A percentile compares a stretch with the other conserved stretches of the same genome.
Evolutionary conservation across 1,140 invertebrate genomes (phyloP).

Genomic region (Brachystomella parvula): DNA sequence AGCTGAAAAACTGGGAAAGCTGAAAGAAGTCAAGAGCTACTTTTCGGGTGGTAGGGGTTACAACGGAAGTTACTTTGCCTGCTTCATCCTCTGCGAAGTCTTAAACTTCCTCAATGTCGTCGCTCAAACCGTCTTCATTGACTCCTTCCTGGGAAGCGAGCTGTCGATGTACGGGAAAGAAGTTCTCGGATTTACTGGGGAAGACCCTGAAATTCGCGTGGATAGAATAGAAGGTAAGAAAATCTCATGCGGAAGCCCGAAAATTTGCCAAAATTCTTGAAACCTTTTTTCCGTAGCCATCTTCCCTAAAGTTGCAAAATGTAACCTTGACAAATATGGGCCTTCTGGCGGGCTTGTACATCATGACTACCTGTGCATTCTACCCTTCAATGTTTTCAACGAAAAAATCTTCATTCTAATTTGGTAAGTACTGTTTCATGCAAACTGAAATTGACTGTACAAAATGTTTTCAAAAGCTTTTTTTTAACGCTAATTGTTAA

Average conservation of each 20-base stretch:
- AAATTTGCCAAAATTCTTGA: slow-evolving; percentile 41
- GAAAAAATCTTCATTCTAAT: slow-evolving; percentile 70
- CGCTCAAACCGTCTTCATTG: slow-evolving; percentile 69
- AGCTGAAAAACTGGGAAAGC: neutral
- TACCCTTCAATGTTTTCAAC: slow-evolving; percentile 69
- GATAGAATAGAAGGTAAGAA: slow-evolving; percentile 44
- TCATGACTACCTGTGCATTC: slow-evolving; percentile 50
- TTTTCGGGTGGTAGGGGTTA: slow-evolving; percentile 3
- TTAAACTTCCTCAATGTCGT: slow-evolving; percentile 50
- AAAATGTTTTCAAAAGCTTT: too few species aligned
- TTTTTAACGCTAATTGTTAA: too few species aligned
- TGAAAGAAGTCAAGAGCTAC: slow-evolving; percentile 2
- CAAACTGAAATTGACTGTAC: too few species aligned
- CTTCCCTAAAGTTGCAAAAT: slow-evolving; percentile 76
- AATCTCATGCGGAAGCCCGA: slow-evolving; percentile 27
- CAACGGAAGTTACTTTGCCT: slow-evolving; percentile 51
- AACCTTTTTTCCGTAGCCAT: slow-evolving; percentile 34
- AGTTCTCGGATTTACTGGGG: slow-evolving; percentile 67
- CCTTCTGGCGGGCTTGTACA: slow-evolving; percentile 2
- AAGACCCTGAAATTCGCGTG: slow-evolving; percentile 57
- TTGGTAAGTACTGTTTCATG: slow-evolving; percentile 53
- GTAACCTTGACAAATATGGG: slow-evolving; percentile 49
- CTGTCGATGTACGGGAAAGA: slow-evolving; percentile 78
- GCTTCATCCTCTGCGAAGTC: slow-evolving; percentile 74
- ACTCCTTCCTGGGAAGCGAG: slow-evolving; percentile 72